phyloP scores from a whole-genome alignment of 2,113 vertebrate species.

The Motacilla tschutschensis region DNA sequence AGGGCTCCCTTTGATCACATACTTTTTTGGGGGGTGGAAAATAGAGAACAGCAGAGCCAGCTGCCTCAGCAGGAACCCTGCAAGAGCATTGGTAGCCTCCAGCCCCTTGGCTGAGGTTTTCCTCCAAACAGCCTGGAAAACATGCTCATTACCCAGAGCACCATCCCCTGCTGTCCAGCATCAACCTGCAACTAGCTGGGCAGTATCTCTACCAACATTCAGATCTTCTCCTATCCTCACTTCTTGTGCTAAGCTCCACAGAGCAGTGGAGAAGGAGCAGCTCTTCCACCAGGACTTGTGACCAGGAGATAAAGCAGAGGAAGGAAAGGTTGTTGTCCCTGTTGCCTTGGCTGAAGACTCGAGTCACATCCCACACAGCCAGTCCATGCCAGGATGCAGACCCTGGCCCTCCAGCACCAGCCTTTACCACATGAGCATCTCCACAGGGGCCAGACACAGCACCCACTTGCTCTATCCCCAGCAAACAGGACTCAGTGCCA shows the following conservation, averaged over 20 bases:
- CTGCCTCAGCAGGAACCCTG: not conserved
- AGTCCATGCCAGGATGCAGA: not conserved
- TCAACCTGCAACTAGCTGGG: not conserved
- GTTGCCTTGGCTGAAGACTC: not conserved
- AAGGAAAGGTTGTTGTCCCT: not conserved
- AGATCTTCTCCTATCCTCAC: not conserved
- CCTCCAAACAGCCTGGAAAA: not conserved
- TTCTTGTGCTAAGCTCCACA: not conserved
- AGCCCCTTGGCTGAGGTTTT: not conserved
- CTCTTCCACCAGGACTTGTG: not conserved
- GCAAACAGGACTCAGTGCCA: not conserved
- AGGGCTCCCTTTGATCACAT: not conserved
- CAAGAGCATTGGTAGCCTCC: not conserved
- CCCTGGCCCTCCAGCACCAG: rapidly evolving
- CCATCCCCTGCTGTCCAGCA: not conserved
- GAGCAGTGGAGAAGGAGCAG: not conserved
- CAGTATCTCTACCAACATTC: not conserved
- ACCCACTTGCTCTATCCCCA: not conserved
- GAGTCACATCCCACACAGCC: not conserved
- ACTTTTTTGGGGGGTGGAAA: not conserved
- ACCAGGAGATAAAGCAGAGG: not conserved
- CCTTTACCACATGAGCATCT: not conserved
- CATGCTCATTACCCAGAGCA: not conserved
- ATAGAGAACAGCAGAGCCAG: not conserved
- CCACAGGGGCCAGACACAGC: not conserved